Evolutionary conservation across 35 echinoderm and acorn worm genomes (phyloP).

Genomic region (Amphiura filiformis): DNA sequence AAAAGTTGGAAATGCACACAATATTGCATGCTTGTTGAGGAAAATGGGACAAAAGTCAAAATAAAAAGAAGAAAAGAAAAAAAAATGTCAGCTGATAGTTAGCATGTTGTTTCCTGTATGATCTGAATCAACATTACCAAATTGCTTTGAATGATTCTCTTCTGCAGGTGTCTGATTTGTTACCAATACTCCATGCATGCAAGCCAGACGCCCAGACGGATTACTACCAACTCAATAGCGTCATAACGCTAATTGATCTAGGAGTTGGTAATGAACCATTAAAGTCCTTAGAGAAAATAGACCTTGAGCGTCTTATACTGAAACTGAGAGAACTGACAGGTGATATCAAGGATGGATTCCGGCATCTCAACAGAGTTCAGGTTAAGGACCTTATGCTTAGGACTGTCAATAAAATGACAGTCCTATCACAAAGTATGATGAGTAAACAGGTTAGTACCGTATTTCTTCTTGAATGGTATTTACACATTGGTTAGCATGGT

Average conservation of each 20-base stretch:
- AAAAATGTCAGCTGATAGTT: no score
- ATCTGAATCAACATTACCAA: no score
- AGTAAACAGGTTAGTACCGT: slow-evolving; percentile 44
- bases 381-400: slow-evolving; percentile 80
- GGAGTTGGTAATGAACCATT: slow-evolving; percentile 16
- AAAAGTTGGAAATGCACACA: no score
- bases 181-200: neutral
- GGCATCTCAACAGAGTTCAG: slow-evolving; percentile 31
- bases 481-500: no score
- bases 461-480: neutral
- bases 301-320: slow-evolving; percentile 38
- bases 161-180: slow-evolving; percentile 29
- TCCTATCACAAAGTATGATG: slow-evolving; percentile 64
- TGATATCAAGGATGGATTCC: slow-evolving; percentile 53
- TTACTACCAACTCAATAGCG: slow-evolving; percentile 20
- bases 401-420: slow-evolving; percentile 52
- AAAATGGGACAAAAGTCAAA: no score
- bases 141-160: no score
- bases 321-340: slow-evolving; percentile 58
- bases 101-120: no score
- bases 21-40: no score
- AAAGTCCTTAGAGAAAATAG: slow-evolving; percentile 21
- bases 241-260: slow-evolving; percentile 25
- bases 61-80: no score
- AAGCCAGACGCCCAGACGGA: slow-evolving; percentile 15